phyloP scores from a whole-genome alignment of 2,888 invertebrate species.

The Euclidia mi region DNA sequence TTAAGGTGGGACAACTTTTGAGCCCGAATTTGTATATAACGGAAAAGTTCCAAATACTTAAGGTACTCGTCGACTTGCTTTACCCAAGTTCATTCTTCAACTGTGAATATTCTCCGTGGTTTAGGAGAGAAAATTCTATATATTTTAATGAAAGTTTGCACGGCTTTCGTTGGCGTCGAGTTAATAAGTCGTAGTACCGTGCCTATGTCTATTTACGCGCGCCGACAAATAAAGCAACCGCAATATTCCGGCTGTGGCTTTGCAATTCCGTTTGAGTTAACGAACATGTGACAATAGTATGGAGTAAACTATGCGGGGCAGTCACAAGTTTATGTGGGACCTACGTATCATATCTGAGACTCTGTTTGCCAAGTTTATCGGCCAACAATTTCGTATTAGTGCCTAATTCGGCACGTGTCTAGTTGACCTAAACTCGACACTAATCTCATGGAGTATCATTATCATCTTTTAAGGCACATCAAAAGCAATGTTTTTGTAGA shows the following conservation, averaged over 20 bases:
- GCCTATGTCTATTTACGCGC: slow-evolving; percentile 24
- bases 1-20: slow-evolving; percentile 5
- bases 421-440: slow-evolving; percentile 3
- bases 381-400: not conserved
- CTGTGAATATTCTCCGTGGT: not conserved
- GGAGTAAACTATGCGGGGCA: not conserved
- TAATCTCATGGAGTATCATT: not conserved
- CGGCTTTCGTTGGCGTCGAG: not conserved
- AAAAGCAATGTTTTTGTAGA: too few relatives aligned
- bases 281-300: slow-evolving; percentile 31
- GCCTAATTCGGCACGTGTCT: not conserved
- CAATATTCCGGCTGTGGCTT: slow-evolving; percentile 31
- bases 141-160: slow-evolving; percentile 4
- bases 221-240: slow-evolving; percentile 36
- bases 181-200: slow-evolving; percentile 23
- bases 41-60: slow-evolving; percentile 7
- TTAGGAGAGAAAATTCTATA: not conserved
- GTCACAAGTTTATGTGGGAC: too few relatives aligned
- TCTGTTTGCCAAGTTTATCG: not conserved
- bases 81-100: slow-evolving; percentile 2
- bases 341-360: too few relatives aligned
- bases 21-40: slow-evolving; percentile 11
- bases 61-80: slow-evolving; percentile 1
- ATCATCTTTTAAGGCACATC: too few relatives aligned
- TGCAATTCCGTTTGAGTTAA: slow-evolving; percentile 35